A percentile compares a stretch with the other conserved stretches of the same genome.
Evolutionary conservation across 2,797 vertebrate genomes (phyloP).

Genomic region (Coreius guichenoti): DNA sequence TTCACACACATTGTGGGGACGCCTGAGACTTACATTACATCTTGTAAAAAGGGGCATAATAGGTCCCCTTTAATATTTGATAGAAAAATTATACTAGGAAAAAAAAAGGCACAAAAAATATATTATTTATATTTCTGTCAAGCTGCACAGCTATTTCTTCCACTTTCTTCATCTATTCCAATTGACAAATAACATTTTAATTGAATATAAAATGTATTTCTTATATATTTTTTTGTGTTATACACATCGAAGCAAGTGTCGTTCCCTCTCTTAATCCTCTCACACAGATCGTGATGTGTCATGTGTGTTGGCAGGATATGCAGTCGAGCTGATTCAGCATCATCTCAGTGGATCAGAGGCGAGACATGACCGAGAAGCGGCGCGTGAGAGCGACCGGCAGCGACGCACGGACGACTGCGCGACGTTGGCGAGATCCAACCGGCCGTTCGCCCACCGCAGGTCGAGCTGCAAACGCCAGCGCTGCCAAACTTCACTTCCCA

Average conservation of each 20-base stretch:
- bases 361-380: not conserved
- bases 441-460: slow-evolving; percentile 37
- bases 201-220: not conserved
- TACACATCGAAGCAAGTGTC: not conserved
- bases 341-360: not conserved
- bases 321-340: not conserved
- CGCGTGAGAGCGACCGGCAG: too few relatives aligned
- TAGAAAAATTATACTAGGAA: not conserved
- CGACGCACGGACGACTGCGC: too few relatives aligned
- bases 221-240: not conserved
- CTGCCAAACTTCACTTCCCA: slow-evolving; percentile 43
- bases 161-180: not conserved
- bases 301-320: not conserved
- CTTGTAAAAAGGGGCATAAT: too few relatives aligned
- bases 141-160: not conserved
- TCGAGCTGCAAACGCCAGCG: slow-evolving; percentile 21
- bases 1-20: too few relatives aligned
- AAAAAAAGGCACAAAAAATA: too few relatives aligned
- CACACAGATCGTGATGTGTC: not conserved
- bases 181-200: not conserved
- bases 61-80: not conserved
- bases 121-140: too few relatives aligned
- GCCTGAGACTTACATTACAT: too few relatives aligned
- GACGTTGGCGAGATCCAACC: slow-evolving; percentile 37
- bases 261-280: not conserved